Base-by-base conservation (phyloP, 2,797 vertebrate species). In the Dallia pectoralis region DNA sequence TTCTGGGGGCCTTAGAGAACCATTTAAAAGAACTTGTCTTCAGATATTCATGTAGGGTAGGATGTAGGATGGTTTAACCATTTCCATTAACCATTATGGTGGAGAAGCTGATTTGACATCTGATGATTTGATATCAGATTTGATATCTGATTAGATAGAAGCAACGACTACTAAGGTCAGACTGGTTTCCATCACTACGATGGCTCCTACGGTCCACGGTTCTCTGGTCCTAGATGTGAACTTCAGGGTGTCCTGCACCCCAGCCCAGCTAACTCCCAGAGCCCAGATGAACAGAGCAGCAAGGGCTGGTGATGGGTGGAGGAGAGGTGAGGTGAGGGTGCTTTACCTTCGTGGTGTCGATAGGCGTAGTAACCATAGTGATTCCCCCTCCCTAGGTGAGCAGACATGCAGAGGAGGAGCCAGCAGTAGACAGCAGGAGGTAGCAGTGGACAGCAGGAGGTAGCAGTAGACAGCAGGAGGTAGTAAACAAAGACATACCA, bases 321-420 rank as follows among this genome's bases (percentile, higher is more conserved):
- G 53, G 64, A 56, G 68, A 67, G 62, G 69, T 36, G 51, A 64
- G 73, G 53, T 36, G 51, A 64, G 73, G 53, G 71, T 71, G 67
- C 44, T 0, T 98, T 98, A 98, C 96, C 97, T 99, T 97, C 95
- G 0, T 93, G 93, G 89, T 95, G 81, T 89, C 95, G 96, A 94
- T 94, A 97, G 94, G 89, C 90, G 96, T 95, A 96, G 97, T 94
- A 97, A 95, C 95, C 96, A 97, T 95, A 97, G 95, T 97, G 97
- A 93, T 93, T 95, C 94, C 97, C 96, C 94, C 96, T 95, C 93
- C 96, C 97, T 98, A 93, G 92, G 88, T 91, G 87, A 93, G 90
- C 91, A 94, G 81, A 88, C 91, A 94, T 94, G 95, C 93, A 92
- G 90, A 91, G 92, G 92, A 86, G 89, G 93, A 93, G 92, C 95